These are phyloP conservation scores for Drosophila funebris DNA, from an alignment of 1,140 invertebrate species.

Conservation along the genomic window DNA sequence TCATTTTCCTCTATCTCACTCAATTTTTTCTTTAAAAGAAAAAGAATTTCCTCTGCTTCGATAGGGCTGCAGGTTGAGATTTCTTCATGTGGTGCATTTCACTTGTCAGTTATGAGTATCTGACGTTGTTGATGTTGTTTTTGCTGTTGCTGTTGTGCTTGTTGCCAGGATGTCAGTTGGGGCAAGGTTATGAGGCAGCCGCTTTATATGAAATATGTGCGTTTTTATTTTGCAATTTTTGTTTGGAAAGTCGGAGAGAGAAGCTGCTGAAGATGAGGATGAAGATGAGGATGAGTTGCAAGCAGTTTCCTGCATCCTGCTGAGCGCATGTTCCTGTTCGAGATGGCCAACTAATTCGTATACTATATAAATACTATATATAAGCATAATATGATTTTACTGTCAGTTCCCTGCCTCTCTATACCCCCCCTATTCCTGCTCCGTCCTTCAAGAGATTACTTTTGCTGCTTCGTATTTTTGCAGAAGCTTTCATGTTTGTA, in stretches of 20 bases:
- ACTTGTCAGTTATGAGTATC: slow-evolving; percentile 43
- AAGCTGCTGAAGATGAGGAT: not conserved
- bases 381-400: slow-evolving; percentile 48
- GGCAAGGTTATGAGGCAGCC: slow-evolving; percentile 34
- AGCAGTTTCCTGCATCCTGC: slow-evolving; percentile 37
- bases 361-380: slow-evolving; percentile 41
- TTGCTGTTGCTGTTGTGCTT: not conserved
- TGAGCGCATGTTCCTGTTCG: slow-evolving; percentile 25
- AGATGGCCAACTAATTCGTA: slow-evolving; percentile 45
- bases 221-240: slow-evolving; percentile 38
- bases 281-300: slow-evolving; percentile 6
- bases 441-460: slow-evolving; percentile 53
- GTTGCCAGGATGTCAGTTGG: slow-evolving; percentile 36
- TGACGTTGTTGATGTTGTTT: slow-evolving; percentile 20
- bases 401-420: not conserved
- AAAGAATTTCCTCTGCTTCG: slow-evolving; percentile 24
- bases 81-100: slow-evolving; percentile 35
- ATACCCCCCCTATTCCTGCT: not conserved
- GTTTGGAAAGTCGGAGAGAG: not conserved
- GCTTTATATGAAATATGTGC: slow-evolving; percentile 36
- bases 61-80: slow-evolving; percentile 4
- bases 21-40: slow-evolving; percentile 7
- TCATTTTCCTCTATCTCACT: slow-evolving; percentile 12
- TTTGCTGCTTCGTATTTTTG: slow-evolving; percentile 51
- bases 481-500: slow-evolving; percentile 61